These are phyloP conservation scores for Pristiophorus japonicus DNA, from an alignment of 2,113 vertebrate genomes.

Conservation along the genomic window DNA sequence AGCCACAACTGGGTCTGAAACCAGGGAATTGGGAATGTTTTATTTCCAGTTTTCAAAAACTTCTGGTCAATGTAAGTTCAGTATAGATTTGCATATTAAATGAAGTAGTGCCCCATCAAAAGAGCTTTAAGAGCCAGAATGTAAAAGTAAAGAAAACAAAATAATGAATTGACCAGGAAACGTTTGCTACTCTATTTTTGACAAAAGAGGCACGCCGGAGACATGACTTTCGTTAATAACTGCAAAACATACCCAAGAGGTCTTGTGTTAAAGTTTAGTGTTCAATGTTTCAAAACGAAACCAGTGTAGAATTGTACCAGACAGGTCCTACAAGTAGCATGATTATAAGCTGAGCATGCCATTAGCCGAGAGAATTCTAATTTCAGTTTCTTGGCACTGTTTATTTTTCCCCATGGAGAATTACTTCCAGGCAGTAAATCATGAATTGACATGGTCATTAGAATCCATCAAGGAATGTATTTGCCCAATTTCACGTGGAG, in stretches of 20 bases:
- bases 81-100: neutral
- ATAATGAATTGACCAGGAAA: neutral
- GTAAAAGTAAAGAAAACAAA: neutral
- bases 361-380: neutral
- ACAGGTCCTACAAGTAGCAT: neutral
- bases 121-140: neutral
- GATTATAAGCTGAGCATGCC: neutral
- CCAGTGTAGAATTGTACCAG: neutral
- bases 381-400: neutral
- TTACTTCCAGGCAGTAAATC: neutral
- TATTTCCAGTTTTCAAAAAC: neutral
- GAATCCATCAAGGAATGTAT: neutral
- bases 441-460: neutral
- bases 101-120: neutral
- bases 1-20: neutral
- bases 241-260: neutral
- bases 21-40: neutral
- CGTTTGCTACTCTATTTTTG: neutral
- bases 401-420: neutral
- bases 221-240: neutral
- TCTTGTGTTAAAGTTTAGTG: neutral
- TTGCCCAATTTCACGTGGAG: neutral
- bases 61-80: neutral
- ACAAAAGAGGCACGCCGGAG: too few species aligned
- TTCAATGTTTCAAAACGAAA: neutral